phyloP scores from a whole-genome alignment of 37 sponge, comb jelly and placozoan species.

The Agelas oroides region DNA sequence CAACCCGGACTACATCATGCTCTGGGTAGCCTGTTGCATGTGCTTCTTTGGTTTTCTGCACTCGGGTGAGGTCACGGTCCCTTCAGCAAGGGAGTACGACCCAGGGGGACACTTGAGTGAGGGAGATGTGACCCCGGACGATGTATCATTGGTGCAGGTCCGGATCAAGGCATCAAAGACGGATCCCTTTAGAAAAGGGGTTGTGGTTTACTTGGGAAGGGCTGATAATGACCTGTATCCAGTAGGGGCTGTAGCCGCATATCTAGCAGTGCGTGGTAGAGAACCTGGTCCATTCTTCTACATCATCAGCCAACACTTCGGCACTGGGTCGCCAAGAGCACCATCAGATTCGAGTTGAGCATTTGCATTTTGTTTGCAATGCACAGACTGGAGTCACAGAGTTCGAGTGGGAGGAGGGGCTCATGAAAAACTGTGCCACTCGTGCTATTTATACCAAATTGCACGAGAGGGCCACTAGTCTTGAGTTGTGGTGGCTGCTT shows the following conservation, averaged over 20 bases:
- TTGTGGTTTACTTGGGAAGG: not conserved
- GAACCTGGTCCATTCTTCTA: too few species aligned
- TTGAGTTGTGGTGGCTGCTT: too few species aligned
- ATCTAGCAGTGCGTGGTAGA: too few species aligned
- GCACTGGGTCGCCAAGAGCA: too few species aligned
- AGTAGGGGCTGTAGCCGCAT: not conserved
- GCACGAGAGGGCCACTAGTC: too few species aligned
- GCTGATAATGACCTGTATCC: constrained; percentile 18
- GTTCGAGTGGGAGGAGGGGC: too few species aligned
- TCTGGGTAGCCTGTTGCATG: constrained; percentile 52
- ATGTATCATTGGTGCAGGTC: not conserved
- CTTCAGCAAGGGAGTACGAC: constrained; percentile 5
- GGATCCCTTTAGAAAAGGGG: constrained; percentile 36
- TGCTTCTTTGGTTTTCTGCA: constrained; percentile 49
- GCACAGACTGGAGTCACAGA: too few species aligned
- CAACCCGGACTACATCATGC: constrained; percentile 23
- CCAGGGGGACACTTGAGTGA: not conserved
- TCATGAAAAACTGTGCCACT: too few species aligned
- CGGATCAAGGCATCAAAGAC: constrained; percentile 30
- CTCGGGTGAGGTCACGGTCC: constrained; percentile 24
- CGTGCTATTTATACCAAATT: too few species aligned
- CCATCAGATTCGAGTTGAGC: too few species aligned
- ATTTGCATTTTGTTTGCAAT: too few species aligned
- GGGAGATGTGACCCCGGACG: constrained; percentile 26
- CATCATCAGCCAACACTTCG: too few species aligned